These are phyloP conservation scores for Anguilla rostrata DNA, from an alignment of 2,113 vertebrate species.

Conservation along the genomic window DNA sequence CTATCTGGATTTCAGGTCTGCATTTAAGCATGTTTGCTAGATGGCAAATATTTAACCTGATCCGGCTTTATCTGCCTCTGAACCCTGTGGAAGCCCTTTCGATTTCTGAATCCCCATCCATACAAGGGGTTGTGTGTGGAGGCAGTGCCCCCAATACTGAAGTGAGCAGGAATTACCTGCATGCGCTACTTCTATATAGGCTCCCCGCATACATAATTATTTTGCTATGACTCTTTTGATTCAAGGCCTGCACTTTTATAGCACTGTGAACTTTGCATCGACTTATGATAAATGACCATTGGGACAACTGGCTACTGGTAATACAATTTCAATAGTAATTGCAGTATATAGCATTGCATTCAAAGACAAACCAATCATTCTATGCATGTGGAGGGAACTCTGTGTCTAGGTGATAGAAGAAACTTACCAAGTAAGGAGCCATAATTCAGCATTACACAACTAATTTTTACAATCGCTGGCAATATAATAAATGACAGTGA, in stretches of 20 bases:
- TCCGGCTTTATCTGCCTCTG: constrained; percentile 51
- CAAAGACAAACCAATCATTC: background rate
- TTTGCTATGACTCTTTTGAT: background rate
- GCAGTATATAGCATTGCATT: background rate
- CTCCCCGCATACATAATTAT: background rate
- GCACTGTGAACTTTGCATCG: background rate
- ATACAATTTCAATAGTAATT: background rate
- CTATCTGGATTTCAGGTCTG: constrained; percentile 23
- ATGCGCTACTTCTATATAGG: background rate
- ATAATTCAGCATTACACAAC: constrained; percentile 34
- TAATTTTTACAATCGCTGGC: constrained; percentile 53
- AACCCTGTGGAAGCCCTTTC: constrained; percentile 50
- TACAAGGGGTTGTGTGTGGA: background rate
- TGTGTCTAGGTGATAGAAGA: background rate
- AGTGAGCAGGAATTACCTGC: background rate
- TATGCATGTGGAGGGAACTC: background rate
- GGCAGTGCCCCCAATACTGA: background rate
- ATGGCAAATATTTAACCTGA: constrained; percentile 57
- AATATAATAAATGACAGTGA: constrained; percentile 66
- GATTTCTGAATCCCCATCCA: constrained; percentile 4
- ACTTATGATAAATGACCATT: constrained; percentile 8
- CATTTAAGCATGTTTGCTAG: constrained; percentile 16
- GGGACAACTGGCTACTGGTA: background rate
- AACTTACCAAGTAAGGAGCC: constrained; percentile 45
- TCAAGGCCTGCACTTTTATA: background rate